Evolutionary conservation across 2,113 vertebrate species (phyloP).

Genomic region (Melanocharis versteri): DNA sequence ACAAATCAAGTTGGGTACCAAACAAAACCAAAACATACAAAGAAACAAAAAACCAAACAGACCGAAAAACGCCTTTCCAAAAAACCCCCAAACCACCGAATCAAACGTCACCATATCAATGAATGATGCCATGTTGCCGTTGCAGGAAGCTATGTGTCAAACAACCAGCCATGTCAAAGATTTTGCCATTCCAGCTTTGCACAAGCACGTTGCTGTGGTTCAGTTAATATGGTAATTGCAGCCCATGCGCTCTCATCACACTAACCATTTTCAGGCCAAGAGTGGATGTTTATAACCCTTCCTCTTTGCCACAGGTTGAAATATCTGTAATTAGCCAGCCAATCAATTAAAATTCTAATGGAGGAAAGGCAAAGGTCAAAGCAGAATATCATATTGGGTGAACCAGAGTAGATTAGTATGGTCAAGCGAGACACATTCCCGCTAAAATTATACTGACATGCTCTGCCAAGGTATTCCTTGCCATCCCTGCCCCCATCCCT

Average conservation of each 20-base stretch:
- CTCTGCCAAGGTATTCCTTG: neutral
- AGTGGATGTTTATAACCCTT: neutral
- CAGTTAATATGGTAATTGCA: neutral
- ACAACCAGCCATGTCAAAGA: neutral
- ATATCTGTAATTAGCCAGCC: neutral
- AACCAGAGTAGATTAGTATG: neutral
- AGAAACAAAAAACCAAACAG: neutral
- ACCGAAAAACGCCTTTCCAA: fast-evolving
- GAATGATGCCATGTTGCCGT: neutral
- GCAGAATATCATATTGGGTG: neutral
- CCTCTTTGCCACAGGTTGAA: neutral
- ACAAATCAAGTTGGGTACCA: neutral
- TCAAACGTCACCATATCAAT: neutral
- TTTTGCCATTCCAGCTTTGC: neutral
- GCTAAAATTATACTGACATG: neutral
- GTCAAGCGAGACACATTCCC: neutral
- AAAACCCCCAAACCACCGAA: fast-evolving
- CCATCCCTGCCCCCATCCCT: neutral
- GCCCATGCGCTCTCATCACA: neutral
- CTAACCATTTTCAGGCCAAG: neutral
- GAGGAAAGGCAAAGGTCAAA: neutral
- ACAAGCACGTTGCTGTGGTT: neutral
- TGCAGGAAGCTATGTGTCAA: neutral
- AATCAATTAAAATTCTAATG: neutral
- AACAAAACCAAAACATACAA: neutral